Base-by-base conservation (phyloP, 2,797 vertebrate species). In the Sebastes nivosus region DNA sequence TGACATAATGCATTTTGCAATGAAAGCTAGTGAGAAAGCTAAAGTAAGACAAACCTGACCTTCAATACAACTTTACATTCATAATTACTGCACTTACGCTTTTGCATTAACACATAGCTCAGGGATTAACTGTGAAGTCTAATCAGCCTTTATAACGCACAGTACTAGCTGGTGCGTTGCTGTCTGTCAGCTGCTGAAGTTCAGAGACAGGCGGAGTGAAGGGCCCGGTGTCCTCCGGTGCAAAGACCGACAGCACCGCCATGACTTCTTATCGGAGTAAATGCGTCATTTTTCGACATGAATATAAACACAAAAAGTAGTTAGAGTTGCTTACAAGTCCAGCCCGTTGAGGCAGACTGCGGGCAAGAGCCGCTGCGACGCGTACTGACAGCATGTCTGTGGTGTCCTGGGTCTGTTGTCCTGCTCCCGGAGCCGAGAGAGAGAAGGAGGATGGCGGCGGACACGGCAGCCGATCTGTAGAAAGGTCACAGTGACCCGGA, bases 381-480 rank as follows among this genome's bases (percentile, higher is more conserved):
- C 98, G 98, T 92, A 97, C 96, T 30, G 97, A 97, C 91, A 98
- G 88, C 98, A 99, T 99, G 63, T 59, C 83, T 38, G 36, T 38
- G 72, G n/a, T 61, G 54, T 72, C 59, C 57, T 55, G 29, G n/a
- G 59, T 81, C 34, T 42, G 38, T 42, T 66, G 29, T 89, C 65
- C 92, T 91, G 82, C 91, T 91, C 86, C 91, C 84, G 70, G 61
- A 69, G 83, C 55, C n/a, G 77, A 91, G 80, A 85, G 85, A 85
- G 85, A 89, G 90, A 93, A 92, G 92, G 93, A 93, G 89, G 93
- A 38, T 38, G 36, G 36, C 13, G 36, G 87, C 80, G 87, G 92
- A 88, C 54, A 67, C 66, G 29, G 79, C 11, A 11, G 32, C 10
- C 30, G 67, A 34, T 7, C 1, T 25, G 59, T 8, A 70, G 79